These are phyloP conservation scores for Macrosoma leucophasiata DNA, from an alignment of 2,888 invertebrate species.

Conservation along the genomic window DNA sequence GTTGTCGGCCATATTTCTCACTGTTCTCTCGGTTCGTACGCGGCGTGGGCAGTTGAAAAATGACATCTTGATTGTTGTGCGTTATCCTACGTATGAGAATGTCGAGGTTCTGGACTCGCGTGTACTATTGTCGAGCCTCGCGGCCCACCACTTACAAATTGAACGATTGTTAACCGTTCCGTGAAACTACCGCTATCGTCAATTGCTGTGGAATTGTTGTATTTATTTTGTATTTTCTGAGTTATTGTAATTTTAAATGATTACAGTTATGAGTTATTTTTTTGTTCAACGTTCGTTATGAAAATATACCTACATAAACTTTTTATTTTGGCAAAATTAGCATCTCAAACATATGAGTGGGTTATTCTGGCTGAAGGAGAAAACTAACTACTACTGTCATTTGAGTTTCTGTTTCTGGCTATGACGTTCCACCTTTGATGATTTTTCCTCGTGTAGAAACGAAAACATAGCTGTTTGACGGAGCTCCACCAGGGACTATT, in stretches of 20 bases:
- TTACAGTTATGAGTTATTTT: no score
- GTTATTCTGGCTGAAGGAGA: conserved; percentile 8
- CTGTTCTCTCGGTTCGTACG: conserved; percentile 46
- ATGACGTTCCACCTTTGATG: conserved; percentile 7
- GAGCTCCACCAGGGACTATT: conserved; percentile 9
- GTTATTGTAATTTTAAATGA: conserved; percentile 46
- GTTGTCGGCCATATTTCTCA: conserved; percentile 71
- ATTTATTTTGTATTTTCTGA: conserved; percentile 58
- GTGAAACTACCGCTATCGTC: conserved; percentile 61
- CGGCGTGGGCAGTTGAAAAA: conserved; percentile 75
- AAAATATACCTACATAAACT: no score
- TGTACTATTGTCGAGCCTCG: conserved; percentile 59
- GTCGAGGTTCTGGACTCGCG: conserved; percentile 56
- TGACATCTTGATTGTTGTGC: conserved; percentile 76
- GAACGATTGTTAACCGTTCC: conserved; percentile 71
- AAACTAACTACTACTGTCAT: conserved; percentile 5
- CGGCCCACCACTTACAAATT: conserved; percentile 65
- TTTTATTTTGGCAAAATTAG: no score
- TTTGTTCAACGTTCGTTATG: no score
- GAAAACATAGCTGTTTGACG: conserved; percentile 8
- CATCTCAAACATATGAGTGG: no score
- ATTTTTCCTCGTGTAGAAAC: conserved; percentile 9
- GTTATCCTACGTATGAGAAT: conserved; percentile 73
- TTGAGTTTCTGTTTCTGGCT: conserved; percentile 6
- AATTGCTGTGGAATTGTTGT: conserved; percentile 62